These are phyloP conservation scores for Cuculus canorus DNA, from an alignment of 2,797 vertebrate genomes.

Conservation along the genomic window DNA sequence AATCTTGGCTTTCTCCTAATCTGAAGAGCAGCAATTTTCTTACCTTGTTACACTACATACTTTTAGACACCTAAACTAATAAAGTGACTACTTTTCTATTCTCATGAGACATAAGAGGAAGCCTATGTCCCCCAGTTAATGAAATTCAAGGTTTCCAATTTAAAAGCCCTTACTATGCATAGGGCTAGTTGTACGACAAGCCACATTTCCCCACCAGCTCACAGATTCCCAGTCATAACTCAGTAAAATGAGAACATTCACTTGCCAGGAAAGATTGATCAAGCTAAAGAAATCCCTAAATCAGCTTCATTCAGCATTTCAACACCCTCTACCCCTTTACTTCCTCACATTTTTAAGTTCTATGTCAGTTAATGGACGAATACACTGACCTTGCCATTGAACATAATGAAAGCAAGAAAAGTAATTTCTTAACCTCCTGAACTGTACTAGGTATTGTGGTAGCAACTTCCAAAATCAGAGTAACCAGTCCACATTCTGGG, in stretches of 20 bases:
- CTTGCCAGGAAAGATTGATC: neutral
- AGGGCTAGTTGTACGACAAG: neutral
- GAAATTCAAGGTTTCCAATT: neutral
- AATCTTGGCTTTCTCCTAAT: neutral
- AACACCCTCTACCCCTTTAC: neutral
- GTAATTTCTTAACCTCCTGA: neutral
- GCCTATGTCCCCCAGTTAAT: neutral
- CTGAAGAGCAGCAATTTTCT: neutral
- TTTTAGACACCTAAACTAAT: too few relatives aligned
- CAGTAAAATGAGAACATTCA: neutral
- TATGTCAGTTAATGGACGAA: rapidly evolving
- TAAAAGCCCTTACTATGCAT: neutral
- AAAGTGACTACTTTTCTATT: neutral
- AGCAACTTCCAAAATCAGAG: neutral
- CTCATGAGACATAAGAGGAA: neutral
- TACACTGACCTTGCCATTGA: neutral
- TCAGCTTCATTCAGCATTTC: neutral
- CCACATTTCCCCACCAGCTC: neutral
- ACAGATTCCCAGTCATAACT: neutral
- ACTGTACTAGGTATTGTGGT: rapidly evolving
- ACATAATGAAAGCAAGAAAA: neutral
- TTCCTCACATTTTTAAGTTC: neutral
- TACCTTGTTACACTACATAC: neutral
- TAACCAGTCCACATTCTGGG: neutral
- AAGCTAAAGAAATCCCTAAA: neutral